These are phyloP conservation scores for Acropternis orthonyx DNA, from an alignment of 2,797 vertebrate genomes.

Conservation along the genomic window DNA sequence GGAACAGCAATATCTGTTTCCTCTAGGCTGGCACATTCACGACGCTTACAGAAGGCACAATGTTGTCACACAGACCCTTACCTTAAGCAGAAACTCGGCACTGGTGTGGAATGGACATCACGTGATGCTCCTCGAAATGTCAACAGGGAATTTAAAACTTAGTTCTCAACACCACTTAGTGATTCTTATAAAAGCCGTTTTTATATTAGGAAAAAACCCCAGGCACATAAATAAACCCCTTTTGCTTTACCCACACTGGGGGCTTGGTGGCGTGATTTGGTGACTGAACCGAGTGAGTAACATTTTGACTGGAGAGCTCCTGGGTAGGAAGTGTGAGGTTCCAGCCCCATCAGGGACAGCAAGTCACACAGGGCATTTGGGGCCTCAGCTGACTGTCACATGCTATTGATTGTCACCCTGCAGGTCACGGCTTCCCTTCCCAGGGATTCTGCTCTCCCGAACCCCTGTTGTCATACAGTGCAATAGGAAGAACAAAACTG, in stretches of 20 bases:
- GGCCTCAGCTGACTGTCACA: not conserved
- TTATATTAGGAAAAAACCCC: not conserved
- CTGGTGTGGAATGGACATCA: accelerated
- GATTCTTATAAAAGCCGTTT: not conserved
- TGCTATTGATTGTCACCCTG: not conserved
- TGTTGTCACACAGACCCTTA: not conserved
- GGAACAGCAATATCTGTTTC: not conserved
- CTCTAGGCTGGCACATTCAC: not conserved
- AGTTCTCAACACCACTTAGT: not conserved
- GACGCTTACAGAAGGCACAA: not conserved
- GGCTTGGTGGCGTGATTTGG: not conserved
- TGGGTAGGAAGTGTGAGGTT: not conserved
- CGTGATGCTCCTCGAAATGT: not conserved
- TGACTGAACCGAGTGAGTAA: not conserved
- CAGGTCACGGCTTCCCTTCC: not conserved
- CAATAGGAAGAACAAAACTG: not conserved
- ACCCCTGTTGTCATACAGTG: not conserved
- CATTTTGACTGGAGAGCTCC: not conserved
- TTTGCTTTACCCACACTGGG: not conserved
- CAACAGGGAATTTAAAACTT: not conserved
- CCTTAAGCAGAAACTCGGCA: not conserved
- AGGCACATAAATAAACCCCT: not conserved
- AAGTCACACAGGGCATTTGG: not conserved
- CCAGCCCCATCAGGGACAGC: not conserved
- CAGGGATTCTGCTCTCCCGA: not conserved